Base-by-base conservation (phyloP, 1,140 invertebrate genomes). In the Caenorhabditis briggsae region DNA sequence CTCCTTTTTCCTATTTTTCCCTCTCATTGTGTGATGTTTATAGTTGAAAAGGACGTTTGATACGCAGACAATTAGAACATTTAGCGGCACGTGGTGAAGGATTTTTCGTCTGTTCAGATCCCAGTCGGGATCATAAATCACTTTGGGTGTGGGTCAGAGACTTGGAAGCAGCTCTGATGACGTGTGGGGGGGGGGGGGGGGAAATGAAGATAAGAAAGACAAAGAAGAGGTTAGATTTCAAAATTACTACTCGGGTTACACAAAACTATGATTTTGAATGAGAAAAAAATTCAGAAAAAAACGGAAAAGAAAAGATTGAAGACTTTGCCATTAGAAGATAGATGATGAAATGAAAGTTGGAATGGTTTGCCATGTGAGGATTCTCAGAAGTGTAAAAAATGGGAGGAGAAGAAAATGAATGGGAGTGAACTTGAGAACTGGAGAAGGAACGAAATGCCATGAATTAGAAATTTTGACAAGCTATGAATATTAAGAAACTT, bases 41-140 rank as follows among this genome's bases (percentile, higher is more conserved):
- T 61, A 61, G 23, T 61, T 16, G 16, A 70, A 70, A 70, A 70
- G 33, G 64, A 43, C 64, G 23, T n/a, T 70, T 70, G 64, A 70
- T 70, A 70, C 64, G 64, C 64, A 70, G 64, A 70, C 64, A 70
- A 46, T 46, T 70, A 70, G 64, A 70, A 70, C 64, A 70, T 43
- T 43, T 33, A 33, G 33, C 33, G 18, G 64, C 64, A 70, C 64
- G 64, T 70, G 64, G 12, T 59, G 14, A 12, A 41, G 14, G 33
- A 33, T 33, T 33, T 33, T 25, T 5, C 16, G 3, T 43, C 41
- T 70, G 64, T 70, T 70, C 64, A 23, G 41, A 70, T 20, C 12
- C 25, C 23, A 25, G 64, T 70, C 18, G 41, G 41, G 18, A 70
- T 70, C 64, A 46, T 70, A 70, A 43, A 70, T 70, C 64, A 70